Conservation (phyloP, 2,888 invertebrate species). For the Drosophila siamana region DNA sequence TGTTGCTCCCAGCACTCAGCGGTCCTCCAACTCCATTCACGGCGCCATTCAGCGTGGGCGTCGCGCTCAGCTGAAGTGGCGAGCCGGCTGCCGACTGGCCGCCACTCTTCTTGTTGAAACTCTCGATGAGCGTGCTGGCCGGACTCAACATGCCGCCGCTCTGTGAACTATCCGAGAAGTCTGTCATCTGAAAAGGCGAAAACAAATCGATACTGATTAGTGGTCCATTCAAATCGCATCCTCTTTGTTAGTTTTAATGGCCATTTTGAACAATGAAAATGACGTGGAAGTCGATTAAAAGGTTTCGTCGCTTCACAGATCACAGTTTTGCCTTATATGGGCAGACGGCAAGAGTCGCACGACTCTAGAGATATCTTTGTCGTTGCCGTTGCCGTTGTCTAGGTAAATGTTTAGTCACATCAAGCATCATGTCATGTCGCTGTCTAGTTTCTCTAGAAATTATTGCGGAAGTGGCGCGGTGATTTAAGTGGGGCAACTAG, state of each 20-base stretch:
- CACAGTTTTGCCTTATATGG: constrained; percentile 6
- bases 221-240: background rate
- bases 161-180: constrained; percentile 85
- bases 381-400: background rate
- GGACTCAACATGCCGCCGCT: constrained; percentile 84
- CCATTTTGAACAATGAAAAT: background rate
- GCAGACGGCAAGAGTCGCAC: background rate
- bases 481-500: background rate
- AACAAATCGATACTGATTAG: background rate
- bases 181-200: constrained; percentile 82
- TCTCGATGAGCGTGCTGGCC: constrained; percentile 90
- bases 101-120: constrained; percentile 88
- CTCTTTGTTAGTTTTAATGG: background rate
- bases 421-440: background rate
- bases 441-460: background rate
- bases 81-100: constrained; percentile 31
- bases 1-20: constrained; percentile 28
- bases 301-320: background rate
- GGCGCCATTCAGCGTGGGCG: constrained; percentile 43
- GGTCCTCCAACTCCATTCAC: constrained; percentile 47
- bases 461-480: background rate
- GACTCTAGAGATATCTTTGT: background rate
- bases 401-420: constrained; percentile 7
- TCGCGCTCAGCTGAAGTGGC: constrained; percentile 70
- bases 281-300: background rate